A percentile compares a stretch with the other conserved stretches of the same genome.
Evolutionary conservation across 64 coral and sea anemone species (phyloP).

Genomic region (Stylophora pistillata): DNA sequence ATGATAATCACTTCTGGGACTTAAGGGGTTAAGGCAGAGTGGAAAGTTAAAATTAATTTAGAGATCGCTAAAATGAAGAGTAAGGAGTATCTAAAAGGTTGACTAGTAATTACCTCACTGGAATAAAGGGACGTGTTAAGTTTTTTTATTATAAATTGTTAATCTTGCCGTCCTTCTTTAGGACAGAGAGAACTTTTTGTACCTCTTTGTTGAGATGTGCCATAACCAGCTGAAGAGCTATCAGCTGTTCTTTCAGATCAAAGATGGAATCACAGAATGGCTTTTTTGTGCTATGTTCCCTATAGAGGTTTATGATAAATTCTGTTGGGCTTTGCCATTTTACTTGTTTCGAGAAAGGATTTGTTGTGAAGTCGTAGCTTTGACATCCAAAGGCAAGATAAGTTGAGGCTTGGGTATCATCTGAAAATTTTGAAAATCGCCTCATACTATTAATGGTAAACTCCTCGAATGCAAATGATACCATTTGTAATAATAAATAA

Average conservation of each 20-base stretch:
- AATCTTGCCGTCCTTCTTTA: not conserved
- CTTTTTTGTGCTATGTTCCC: constrained; percentile 45
- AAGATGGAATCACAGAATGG: constrained; percentile 69
- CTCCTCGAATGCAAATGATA: not conserved
- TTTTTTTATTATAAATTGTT: not conserved
- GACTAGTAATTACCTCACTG: too few relatives aligned
- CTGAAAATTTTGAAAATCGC: not conserved
- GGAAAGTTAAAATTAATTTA: too few relatives aligned
- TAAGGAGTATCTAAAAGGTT: too few relatives aligned
- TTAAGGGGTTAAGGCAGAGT: too few relatives aligned
- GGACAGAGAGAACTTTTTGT: not conserved
- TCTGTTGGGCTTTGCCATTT: constrained; percentile 31
- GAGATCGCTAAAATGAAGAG: too few relatives aligned
- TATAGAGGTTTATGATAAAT: constrained; percentile 48
- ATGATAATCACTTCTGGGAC: too few relatives aligned
- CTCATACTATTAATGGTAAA: not conserved
- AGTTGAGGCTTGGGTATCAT: not conserved
- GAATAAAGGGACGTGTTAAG: too few relatives aligned
- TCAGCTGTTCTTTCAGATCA: constrained; percentile 55
- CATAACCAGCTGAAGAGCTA: constrained; percentile 68
- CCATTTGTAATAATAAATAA: too few relatives aligned
- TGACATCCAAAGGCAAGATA: constrained; percentile 34
- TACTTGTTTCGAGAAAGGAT: not conserved
- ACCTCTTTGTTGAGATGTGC: constrained; percentile 67
- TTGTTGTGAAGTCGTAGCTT: not conserved